phyloP scores from a whole-genome alignment of 2,888 invertebrate genomes.

The Cheilosia urbana region DNA sequence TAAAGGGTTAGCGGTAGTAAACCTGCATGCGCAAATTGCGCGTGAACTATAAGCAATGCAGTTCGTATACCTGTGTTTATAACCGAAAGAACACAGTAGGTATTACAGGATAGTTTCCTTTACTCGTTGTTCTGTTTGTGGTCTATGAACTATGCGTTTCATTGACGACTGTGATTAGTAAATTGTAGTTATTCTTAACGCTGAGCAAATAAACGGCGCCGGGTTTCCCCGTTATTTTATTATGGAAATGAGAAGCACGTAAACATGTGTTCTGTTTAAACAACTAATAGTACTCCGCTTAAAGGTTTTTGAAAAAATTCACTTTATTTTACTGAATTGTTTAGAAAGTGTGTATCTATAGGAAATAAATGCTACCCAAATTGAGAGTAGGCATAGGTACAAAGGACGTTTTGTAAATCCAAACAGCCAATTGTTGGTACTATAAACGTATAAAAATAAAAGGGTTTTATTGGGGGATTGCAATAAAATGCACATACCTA shows the following conservation, averaged over 20 bases:
- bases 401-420: conserved; percentile 11
- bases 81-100: background rate
- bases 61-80: background rate
- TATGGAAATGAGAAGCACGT: conserved; percentile 1
- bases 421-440: background rate
- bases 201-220: conserved; percentile 40
- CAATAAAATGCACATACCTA: too few relatives aligned
- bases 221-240: conserved; percentile 36
- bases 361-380: conserved; percentile 32
- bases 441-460: conserved; percentile 9
- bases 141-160: conserved; percentile 10
- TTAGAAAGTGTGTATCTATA: conserved; percentile 14
- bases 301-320: conserved; percentile 14
- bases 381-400: background rate
- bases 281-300: conserved; percentile 2
- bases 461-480: too few relatives aligned
- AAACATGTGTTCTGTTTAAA: conserved; percentile 6
- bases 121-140: conserved; percentile 3
- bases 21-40: conserved; percentile 20
- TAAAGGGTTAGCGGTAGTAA: conserved; percentile 15
- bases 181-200: conserved; percentile 17
- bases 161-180: conserved; percentile 32
- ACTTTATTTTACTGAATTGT: conserved; percentile 25
- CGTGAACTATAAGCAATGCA: conserved; percentile 17
- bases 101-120: background rate